phyloP scores from a whole-genome alignment of 2,888 invertebrate species.

The Nemapogon koenigi region DNA sequence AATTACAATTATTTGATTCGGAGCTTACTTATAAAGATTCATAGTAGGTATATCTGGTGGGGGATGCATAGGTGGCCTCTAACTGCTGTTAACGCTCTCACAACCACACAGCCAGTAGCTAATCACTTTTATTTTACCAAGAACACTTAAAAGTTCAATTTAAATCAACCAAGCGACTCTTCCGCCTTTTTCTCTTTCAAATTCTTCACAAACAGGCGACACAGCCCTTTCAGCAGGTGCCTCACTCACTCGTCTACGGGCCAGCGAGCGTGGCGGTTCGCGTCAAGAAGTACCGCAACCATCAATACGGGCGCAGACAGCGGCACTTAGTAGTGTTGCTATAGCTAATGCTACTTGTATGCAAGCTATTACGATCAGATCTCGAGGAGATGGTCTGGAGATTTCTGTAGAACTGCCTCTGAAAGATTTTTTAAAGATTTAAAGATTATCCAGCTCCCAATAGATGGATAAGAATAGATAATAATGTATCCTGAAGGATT shows the following conservation, averaged over 20 bases:
- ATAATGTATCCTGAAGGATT: no score
- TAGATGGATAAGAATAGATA: no score
- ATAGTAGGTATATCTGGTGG: no score
- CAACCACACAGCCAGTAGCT: no score
- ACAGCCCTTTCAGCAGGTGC: conserved; percentile 34
- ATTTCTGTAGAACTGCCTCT: conserved; percentile 45
- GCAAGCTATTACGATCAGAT: conserved; percentile 52
- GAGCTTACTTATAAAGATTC: no score
- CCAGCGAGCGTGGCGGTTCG: conserved; percentile 44
- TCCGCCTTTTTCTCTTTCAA: conserved; percentile 50
- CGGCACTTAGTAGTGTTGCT: conserved; percentile 57
- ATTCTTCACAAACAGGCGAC: conserved; percentile 28
- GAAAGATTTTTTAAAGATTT: no score
- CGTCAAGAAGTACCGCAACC: conserved; percentile 45
- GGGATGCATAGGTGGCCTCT: no score
- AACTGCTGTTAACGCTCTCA: no score
- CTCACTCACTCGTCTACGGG: conserved; percentile 42
- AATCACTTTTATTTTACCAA: no score
- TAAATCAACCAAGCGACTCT: conserved; percentile 68
- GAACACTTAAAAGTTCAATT: no score
- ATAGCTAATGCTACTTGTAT: conserved; percentile 56
- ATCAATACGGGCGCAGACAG: conserved; percentile 61
- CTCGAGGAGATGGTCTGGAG: conserved; percentile 42
- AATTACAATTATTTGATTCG: no score
- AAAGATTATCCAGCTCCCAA: no score